Evolutionary conservation across 2,888 invertebrate species (phyloP).

Genomic region (Aethes cnicana): DNA sequence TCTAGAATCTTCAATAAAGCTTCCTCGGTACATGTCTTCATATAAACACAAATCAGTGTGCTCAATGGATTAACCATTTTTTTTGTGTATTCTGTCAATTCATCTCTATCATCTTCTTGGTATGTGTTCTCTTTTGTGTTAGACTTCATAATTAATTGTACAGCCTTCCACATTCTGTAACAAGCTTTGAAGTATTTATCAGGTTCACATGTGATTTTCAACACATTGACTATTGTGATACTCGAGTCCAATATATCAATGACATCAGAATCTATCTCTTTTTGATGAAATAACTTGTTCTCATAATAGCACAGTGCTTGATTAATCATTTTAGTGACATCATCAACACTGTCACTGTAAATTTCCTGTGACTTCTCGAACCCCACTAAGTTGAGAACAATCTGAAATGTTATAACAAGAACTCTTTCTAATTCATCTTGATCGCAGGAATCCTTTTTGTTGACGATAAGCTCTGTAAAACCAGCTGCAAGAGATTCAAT

Average conservation of each 20-base stretch:
- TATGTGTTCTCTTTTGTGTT: conserved; percentile 53
- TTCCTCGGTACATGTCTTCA: conserved; percentile 57
- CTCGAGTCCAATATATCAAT: conserved; percentile 64
- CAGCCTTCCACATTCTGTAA: conserved; percentile 63
- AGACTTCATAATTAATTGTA: conserved; percentile 47
- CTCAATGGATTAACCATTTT: conserved; percentile 57
- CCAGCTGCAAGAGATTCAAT: conserved; percentile 57
- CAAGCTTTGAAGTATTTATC: conserved; percentile 58
- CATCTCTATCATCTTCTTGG: conserved; percentile 57
- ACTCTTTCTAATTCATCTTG: conserved; percentile 64
- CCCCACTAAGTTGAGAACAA: conserved; percentile 59
- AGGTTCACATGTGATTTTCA: conserved; percentile 50
- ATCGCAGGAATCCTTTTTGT: conserved; percentile 51
- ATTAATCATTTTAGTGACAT: conserved; percentile 53
- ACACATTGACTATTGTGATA: conserved; percentile 51
- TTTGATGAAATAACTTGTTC: conserved; percentile 56
- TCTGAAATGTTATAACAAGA: conserved; percentile 61
- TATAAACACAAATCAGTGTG: conserved; percentile 56
- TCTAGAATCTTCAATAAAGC: conserved; percentile 55
- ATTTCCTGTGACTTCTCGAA: conserved; percentile 63
- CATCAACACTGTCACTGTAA: conserved; percentile 49
- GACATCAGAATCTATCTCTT: conserved; percentile 65
- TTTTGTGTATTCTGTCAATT: conserved; percentile 50
- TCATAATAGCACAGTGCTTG: conserved; percentile 62
- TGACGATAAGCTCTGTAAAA: conserved; percentile 56